Conservation (phyloP, 2,888 invertebrate genomes). For the Acanthosepion pharaonis region DNA sequence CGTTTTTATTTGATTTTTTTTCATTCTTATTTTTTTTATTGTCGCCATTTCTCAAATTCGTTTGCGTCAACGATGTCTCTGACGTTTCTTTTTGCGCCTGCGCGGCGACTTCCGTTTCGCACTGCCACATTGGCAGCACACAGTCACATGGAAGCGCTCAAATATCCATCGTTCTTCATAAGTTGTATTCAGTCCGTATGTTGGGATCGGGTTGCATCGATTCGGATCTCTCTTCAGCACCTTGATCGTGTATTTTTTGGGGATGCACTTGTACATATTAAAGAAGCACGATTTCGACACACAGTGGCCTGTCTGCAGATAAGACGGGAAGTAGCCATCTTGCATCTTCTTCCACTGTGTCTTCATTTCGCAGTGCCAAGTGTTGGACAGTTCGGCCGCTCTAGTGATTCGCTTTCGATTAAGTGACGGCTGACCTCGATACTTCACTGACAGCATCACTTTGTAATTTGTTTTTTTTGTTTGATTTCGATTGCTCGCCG, state of each 20-base stretch:
- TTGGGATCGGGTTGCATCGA: slow-evolving; percentile 68
- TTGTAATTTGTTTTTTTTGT: background rate
- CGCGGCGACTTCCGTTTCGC: slow-evolving; percentile 50
- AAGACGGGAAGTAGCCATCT: slow-evolving; percentile 65
- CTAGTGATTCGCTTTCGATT: slow-evolving; percentile 50
- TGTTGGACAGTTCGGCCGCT: slow-evolving; percentile 50
- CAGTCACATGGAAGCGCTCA: slow-evolving; percentile 60
- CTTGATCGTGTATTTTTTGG: slow-evolving; percentile 66
- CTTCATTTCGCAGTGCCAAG: slow-evolving; percentile 67
- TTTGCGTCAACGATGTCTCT: background rate
- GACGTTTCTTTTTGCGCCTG: slow-evolving; percentile 47
- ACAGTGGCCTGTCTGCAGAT: slow-evolving; percentile 64
- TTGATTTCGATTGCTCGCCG: background rate
- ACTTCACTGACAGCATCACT: slow-evolving; percentile 48
- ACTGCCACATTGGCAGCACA: slow-evolving; percentile 66
- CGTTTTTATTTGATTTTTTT: background rate
- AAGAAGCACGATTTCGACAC: slow-evolving; percentile 66
- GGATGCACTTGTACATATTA: slow-evolving; percentile 67
- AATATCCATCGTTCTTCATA: slow-evolving; percentile 68
- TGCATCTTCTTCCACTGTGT: slow-evolving; percentile 59
- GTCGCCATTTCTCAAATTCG: no score
- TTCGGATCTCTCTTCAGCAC: slow-evolving; percentile 65
- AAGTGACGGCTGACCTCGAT: slow-evolving; percentile 49
- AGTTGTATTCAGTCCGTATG: slow-evolving; percentile 59
- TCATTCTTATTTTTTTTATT: no score